Base-by-base conservation (phyloP, 2,888 invertebrate species). In the Mechanitis messenoides region DNA sequence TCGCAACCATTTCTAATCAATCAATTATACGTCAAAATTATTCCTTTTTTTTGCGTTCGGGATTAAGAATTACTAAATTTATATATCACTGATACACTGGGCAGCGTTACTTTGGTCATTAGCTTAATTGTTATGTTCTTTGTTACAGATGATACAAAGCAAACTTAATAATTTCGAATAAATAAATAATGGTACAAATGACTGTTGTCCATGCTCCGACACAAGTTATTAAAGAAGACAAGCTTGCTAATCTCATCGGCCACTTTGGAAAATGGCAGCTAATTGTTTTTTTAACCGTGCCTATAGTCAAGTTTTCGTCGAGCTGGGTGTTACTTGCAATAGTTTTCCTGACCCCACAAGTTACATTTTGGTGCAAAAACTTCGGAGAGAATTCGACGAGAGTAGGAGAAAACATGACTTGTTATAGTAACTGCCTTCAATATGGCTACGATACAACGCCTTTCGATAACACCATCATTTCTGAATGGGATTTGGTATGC, bases 311-410 rank as follows among this genome's bases (percentile, higher is more conserved):
- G 79, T 91, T 95, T 62, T 94, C 95, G 0, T 93, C 94, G 0
- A 95, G 94, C 5, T 95, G 95, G 94, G 94, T 95, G 59, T 95
- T 95, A 70, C 86, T 95, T 74, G 93, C 92, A 0, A 94, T 95
- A 56, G 90, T 95, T 1, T 95, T 95, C 69, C 83, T 95, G 59
- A 94, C 94, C 0, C 94, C 95, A 0, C 92, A 92, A 6, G 81
- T 92, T 0, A 78, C 81, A 0, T 92, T 90, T 69, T 84, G 86
- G 68, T 94, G 93, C 71, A 73, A 72, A 0, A 72, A 76, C 38
- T 87, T 91, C 2, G 72, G 69, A 2, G 58, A 64, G 6, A 80
- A 80, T 31, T 67, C 72, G 11, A 85, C 85, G 0, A 69, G 69
- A 2, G 61, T 68, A 1, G 71, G 80, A 1, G 77, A 77, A 42